phyloP scores from a whole-genome alignment of 2,113 vertebrate genomes.

The Monarcha castaneiventris region DNA sequence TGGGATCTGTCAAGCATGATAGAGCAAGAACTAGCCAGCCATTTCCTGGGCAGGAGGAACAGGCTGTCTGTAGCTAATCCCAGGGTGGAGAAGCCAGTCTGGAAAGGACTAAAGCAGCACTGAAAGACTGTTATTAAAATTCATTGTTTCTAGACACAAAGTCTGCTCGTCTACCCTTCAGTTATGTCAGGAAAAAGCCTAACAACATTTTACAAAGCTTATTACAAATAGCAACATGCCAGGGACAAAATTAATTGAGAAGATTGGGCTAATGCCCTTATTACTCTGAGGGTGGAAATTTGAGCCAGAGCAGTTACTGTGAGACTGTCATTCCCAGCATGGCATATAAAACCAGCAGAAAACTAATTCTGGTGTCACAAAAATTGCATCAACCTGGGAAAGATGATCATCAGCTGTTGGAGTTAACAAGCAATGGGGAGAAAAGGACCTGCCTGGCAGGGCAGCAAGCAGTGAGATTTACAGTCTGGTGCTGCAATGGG shows the following conservation, averaged over 20 bases:
- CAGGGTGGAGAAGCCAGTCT: constrained; percentile 31
- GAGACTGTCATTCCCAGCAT: background rate
- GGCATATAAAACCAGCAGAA: constrained; percentile 17
- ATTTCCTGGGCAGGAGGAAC: constrained; percentile 22
- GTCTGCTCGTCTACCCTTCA: background rate
- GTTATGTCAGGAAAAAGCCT: background rate
- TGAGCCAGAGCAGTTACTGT: constrained; percentile 16
- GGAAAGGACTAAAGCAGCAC: constrained; percentile 13
- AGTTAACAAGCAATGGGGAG: background rate
- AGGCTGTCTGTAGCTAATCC: constrained; percentile 46
- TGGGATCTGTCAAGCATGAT: background rate
- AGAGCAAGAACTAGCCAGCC: constrained; percentile 40
- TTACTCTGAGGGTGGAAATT: background rate
- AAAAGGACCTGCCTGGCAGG: background rate
- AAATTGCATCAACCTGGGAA: constrained; percentile 2
- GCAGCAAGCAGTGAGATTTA: background rate
- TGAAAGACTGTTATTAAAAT: constrained; percentile 54
- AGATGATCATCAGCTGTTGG: constrained; percentile 14
- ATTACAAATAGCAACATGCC: background rate
- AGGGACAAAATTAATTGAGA: constrained; percentile 12
- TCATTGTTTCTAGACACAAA: constrained; percentile 31
- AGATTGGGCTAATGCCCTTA: background rate
- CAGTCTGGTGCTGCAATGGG: background rate
- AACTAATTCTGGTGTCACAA: constrained; percentile 20
- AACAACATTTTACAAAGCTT: constrained; percentile 42